phyloP scores from a whole-genome alignment of 2,888 invertebrate genomes.

The Melanotus villosus region DNA sequence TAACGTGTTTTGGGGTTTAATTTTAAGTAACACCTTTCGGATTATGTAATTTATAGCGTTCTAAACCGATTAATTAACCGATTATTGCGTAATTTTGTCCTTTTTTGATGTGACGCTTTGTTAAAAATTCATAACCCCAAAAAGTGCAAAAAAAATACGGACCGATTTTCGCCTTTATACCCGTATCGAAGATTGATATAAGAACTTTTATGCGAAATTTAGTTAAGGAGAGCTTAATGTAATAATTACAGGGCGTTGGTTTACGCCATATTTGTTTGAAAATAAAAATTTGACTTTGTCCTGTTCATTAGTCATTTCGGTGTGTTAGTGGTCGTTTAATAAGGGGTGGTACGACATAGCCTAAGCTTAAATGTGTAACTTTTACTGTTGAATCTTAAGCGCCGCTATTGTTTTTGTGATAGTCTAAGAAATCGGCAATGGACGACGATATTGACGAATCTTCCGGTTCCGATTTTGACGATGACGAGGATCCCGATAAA shows the following conservation, averaged over 20 bases:
- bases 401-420: slow-evolving; percentile 35
- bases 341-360: too few species aligned
- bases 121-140: slow-evolving; percentile 70
- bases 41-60: not conserved
- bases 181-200: not conserved
- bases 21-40: not conserved
- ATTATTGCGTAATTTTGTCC: slow-evolving; percentile 22
- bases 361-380: not conserved
- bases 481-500: slow-evolving; percentile 92
- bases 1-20: slow-evolving; percentile 13
- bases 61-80: not conserved
- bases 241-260: slow-evolving; percentile 65
- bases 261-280: slow-evolving; percentile 66
- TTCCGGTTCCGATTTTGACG: slow-evolving; percentile 83
- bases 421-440: slow-evolving; percentile 63
- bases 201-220: slow-evolving; percentile 13
- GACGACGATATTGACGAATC: slow-evolving; percentile 70
- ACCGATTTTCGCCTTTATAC: slow-evolving; percentile 18
- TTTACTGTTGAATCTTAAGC: not conserved
- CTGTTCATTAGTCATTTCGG: too few species aligned
- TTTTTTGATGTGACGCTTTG: slow-evolving; percentile 53
- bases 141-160: slow-evolving; percentile 63
- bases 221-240: slow-evolving; percentile 34
- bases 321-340: too few species aligned
- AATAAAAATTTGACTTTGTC: slow-evolving; percentile 56